Conservation (phyloP, 1,140 invertebrate species). For the Bombyx mandarina region DNA sequence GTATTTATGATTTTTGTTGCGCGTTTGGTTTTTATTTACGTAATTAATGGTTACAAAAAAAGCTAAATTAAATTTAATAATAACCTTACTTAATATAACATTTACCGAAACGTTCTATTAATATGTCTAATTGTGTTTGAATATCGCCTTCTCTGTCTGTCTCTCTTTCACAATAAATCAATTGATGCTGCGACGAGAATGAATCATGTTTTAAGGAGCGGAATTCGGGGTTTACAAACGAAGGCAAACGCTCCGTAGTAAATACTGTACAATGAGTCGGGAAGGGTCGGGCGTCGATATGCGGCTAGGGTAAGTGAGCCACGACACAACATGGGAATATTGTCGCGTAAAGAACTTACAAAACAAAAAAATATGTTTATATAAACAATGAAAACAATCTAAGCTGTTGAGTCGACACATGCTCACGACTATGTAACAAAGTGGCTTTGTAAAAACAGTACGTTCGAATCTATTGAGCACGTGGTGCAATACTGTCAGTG, state of each 20-base stretch:
- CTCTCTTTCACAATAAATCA: slow-evolving; percentile 15
- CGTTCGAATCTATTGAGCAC: slow-evolving; percentile 36
- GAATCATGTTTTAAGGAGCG: slow-evolving; percentile 67
- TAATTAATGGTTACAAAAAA: too few relatives aligned
- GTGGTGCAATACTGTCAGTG: slow-evolving; percentile 38
- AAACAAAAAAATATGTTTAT: slow-evolving; percentile 8
- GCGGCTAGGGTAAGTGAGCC: slow-evolving; percentile 62
- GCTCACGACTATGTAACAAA: slow-evolving; percentile 1
- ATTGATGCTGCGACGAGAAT: slow-evolving; percentile 53
- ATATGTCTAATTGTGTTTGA: slow-evolving; percentile 23
- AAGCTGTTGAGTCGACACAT: not conserved
- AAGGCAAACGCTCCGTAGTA: slow-evolving; percentile 62
- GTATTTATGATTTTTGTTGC: too few relatives aligned
- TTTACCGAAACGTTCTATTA: slow-evolving; percentile 2
- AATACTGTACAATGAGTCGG: slow-evolving; percentile 58
- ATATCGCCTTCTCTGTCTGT: slow-evolving; percentile 23
- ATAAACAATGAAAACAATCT: not conserved
- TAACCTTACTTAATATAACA: too few relatives aligned
- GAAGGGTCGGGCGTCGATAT: slow-evolving; percentile 48
- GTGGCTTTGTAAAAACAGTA: slow-evolving; percentile 12
- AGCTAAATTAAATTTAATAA: too few relatives aligned
- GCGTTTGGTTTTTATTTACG: too few relatives aligned
- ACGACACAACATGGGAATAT: slow-evolving; percentile 63
- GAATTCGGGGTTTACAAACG: slow-evolving; percentile 64
- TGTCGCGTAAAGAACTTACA: slow-evolving; percentile 25